These are phyloP conservation scores for Accipiter virgatus DNA, from an alignment of 2,113 vertebrate genomes.

Conservation along the genomic window DNA sequence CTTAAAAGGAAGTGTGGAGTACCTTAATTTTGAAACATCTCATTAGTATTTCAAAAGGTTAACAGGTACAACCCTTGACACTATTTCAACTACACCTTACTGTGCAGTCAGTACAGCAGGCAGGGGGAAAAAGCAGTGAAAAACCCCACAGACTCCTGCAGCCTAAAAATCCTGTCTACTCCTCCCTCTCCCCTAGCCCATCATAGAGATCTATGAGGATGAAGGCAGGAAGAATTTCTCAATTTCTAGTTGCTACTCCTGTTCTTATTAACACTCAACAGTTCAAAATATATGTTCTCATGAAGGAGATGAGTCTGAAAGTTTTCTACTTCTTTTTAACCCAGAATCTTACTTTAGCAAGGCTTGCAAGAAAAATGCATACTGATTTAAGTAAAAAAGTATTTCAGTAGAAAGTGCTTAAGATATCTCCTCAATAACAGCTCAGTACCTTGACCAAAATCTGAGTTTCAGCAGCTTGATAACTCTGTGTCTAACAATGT, in stretches of 20 bases:
- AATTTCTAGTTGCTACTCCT: not conserved
- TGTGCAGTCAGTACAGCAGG: not conserved
- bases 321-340: not conserved
- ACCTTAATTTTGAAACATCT: not conserved
- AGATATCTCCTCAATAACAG: not conserved
- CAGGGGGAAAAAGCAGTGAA: not conserved
- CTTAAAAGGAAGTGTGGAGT: not conserved
- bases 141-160: not conserved
- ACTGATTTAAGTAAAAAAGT: not conserved
- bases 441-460: not conserved
- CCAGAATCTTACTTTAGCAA: not conserved
- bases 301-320: not conserved
- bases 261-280: not conserved
- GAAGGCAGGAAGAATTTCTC: not conserved
- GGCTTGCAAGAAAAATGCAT: not conserved
- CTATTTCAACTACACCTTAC: not conserved
- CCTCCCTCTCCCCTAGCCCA: not conserved
- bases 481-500: not conserved
- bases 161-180: not conserved
- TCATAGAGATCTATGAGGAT: not conserved
- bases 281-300: not conserved
- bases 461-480: not conserved
- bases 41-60: not conserved
- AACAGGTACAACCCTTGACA: not conserved
- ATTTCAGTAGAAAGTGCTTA: not conserved